A percentile compares a stretch with the other conserved stretches of the same genome.
These are phyloP conservation scores for Bombus polaris DNA, from an alignment of 1,140 invertebrate genomes.

Conservation along the genomic window DNA sequence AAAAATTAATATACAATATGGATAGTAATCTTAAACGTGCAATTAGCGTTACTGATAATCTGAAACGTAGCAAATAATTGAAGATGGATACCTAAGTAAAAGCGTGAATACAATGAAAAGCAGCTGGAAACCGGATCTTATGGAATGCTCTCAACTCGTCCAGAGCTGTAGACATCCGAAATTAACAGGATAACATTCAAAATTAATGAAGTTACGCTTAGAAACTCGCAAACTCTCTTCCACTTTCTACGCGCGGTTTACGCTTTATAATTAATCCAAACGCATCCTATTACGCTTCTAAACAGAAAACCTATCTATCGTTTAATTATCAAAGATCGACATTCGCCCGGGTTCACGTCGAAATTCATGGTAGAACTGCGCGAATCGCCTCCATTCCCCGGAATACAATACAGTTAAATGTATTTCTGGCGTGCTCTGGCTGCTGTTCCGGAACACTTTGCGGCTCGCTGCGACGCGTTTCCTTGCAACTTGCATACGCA, in stretches of 20 bases:
- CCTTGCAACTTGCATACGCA: background rate
- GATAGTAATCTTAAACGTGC: no score
- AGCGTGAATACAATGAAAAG: no score
- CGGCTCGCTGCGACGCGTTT: slow-evolving; percentile 1
- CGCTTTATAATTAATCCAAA: background rate
- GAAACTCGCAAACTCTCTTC: background rate
- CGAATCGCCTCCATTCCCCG: background rate
- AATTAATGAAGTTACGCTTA: background rate
- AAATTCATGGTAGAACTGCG: background rate
- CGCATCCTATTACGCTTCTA: no score
- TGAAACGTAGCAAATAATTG: no score
- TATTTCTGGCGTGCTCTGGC: slow-evolving; percentile 16
- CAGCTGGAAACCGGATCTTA: no score
- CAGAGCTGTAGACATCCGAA: background rate
- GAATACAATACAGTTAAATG: background rate
- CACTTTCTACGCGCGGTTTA: background rate
- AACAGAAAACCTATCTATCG: background rate
- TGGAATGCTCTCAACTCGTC: background rate
- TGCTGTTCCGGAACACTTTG: slow-evolving; percentile 35
- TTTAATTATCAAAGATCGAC: background rate
- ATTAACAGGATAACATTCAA: background rate
- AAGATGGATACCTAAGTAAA: no score
- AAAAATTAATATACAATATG: no score
- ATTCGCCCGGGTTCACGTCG: background rate
- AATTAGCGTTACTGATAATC: no score